These are phyloP conservation scores for Volucella zonaria DNA, from an alignment of 2,888 invertebrate species.

Conservation along the genomic window DNA sequence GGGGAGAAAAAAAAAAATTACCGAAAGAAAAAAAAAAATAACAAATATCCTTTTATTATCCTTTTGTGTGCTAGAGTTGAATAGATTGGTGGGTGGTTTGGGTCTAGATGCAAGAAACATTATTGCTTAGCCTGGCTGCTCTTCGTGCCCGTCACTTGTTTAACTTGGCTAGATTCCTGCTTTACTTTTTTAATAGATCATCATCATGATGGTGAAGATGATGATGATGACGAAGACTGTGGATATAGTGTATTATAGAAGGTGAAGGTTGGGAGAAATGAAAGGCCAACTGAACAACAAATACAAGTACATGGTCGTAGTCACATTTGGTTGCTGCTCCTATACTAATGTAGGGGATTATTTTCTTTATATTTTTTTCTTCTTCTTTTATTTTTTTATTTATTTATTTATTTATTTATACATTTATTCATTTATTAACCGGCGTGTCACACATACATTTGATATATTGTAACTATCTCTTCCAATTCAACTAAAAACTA, in stretches of 20 bases:
- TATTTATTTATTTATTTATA: no score
- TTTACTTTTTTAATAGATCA: conserved; percentile 37
- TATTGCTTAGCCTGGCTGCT: conserved; percentile 16
- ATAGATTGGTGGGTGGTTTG: not conserved
- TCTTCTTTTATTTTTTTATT: no score
- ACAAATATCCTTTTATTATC: conserved; percentile 58
- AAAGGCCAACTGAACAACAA: not conserved
- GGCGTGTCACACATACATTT: no score
- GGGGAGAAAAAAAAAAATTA: not conserved
- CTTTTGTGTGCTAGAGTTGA: conserved; percentile 48
- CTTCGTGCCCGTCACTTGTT: conserved; percentile 28
- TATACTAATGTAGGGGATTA: no score
- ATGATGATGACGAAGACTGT: conserved; percentile 11
- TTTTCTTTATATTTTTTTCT: no score
- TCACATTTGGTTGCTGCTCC: no score
- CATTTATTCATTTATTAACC: no score
- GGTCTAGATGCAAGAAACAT: not conserved
- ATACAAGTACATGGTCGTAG: not conserved
- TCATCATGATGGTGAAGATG: conserved; percentile 7
- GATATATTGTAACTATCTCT: no score
- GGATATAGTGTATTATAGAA: conserved; percentile 26
- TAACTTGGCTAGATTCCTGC: conserved; percentile 20
- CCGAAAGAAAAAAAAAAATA: no score
- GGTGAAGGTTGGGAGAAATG: conserved; percentile 23
- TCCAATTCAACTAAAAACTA: no score